These are phyloP conservation scores for Bradysia coprophila DNA, from an alignment of 1,140 invertebrate genomes.

Conservation along the genomic window DNA sequence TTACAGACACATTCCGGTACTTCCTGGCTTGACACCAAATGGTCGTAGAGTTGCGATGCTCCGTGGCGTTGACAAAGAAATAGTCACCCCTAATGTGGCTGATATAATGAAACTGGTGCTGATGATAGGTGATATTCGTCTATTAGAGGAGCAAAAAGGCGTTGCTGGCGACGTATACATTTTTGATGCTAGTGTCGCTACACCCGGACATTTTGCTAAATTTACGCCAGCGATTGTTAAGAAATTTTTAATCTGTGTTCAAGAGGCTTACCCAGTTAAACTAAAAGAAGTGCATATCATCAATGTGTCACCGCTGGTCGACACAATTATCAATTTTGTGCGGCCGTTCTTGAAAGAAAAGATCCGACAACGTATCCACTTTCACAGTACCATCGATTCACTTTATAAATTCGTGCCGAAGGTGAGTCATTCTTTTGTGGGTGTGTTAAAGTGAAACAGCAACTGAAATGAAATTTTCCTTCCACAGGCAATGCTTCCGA, in stretches of 20 bases:
- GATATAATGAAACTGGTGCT: conserved; percentile 60
- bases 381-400: conserved; percentile 51
- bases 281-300: conserved; percentile 69
- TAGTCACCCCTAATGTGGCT: conserved; percentile 33
- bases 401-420: conserved; percentile 57
- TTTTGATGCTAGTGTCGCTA: conserved; percentile 52
- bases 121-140: conserved; percentile 64
- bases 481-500: conserved; percentile 36
- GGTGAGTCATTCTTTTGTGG: too few relatives aligned
- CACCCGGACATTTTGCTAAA: conserved; percentile 52
- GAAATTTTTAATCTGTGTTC: conserved; percentile 64
- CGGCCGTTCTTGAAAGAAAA: conserved; percentile 75
- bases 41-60: conserved; percentile 57
- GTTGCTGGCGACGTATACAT: conserved; percentile 69
- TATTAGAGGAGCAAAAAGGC: conserved; percentile 51
- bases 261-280: conserved; percentile 72
- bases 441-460: too few relatives aligned
- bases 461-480: too few relatives aligned
- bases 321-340: conserved; percentile 63
- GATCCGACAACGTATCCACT: conserved; percentile 59
- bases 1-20: conserved; percentile 51
- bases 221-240: conserved; percentile 55
- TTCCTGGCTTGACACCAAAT: conserved; percentile 57
- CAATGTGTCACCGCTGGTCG: conserved; percentile 63
- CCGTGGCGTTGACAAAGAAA: conserved; percentile 37